Base-by-base conservation (phyloP, 2,888 invertebrate species). In the Conchocele bisecta region DNA sequence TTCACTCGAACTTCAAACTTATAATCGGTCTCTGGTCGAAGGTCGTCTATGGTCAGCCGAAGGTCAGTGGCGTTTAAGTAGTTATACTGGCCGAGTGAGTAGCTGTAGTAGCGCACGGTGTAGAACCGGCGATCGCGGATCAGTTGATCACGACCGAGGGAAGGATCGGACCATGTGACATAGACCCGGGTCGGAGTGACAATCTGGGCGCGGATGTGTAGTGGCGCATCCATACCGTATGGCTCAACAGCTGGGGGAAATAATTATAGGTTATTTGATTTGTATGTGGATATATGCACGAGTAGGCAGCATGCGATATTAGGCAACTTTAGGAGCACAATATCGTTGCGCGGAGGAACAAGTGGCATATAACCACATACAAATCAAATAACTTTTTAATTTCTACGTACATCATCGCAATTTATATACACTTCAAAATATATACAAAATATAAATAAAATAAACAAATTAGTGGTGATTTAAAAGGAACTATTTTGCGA, bases 91-190 rank as follows among this genome's bases (percentile, higher is more conserved):
- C 76, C 76, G 39, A 66, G 56, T 7, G 51, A 44, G 42, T 66
- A 76, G 28, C 66, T 66, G 44, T 66, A 66, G 59, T 73, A 76
- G 15, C 72, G 46, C 13, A 76, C 48, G 2, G 76, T 76, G 54
- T 76, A 76, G 67, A 58, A 76, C 20, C 76, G 39, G 20, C 48
- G 50, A 44, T 76, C 76, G n/a, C 72, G 26, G 56, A 76, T 73
- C 11, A 31, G 54, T 41, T 76, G 76, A 29, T 76, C 76, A 20
- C 39, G 17, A 3, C 59, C 72, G 13, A 76, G 59, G 17, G 63
- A 53, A 35, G 66, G 60, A 48, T 76, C 76, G 24, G 54, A 41
- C 76, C 76, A 76, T 11, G 63, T 51, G 2, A 76, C 15, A 33
- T 56, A 17, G 29, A 76, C 41, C 9, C 56, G 39, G 17, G 58